Conservation (phyloP, 2,888 invertebrate species). For the Lithophane leautieri region DNA sequence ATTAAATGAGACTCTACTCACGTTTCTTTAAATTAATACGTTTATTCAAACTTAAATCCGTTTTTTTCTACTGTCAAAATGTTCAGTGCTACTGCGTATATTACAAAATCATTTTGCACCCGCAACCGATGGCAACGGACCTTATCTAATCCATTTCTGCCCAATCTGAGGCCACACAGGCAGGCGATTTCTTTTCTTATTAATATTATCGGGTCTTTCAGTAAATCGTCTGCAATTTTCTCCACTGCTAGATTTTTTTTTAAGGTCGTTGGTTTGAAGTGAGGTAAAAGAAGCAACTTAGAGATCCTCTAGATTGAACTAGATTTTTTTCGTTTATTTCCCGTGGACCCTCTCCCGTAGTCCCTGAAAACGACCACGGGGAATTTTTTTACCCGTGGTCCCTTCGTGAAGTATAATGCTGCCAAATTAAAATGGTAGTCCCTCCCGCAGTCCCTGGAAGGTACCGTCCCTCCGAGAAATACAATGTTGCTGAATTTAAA, state of each 20-base stretch:
- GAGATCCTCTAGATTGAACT: background rate
- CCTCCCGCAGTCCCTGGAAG: too few relatives aligned
- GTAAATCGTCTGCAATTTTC: constrained; percentile 39
- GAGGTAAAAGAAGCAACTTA: background rate
- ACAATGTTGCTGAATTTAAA: too few relatives aligned
- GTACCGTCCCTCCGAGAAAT: too few relatives aligned
- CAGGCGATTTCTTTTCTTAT: constrained; percentile 27
- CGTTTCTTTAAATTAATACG: background rate
- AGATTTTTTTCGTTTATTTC: too few relatives aligned
- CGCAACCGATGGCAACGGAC: constrained; percentile 1
- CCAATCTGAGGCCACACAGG: constrained; percentile 5
- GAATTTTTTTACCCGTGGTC: too few relatives aligned
- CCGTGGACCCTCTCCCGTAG: too few relatives aligned
- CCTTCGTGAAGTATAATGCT: too few relatives aligned
- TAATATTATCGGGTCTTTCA: constrained; percentile 36
- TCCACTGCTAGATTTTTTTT: constrained; percentile 1
- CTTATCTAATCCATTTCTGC: constrained; percentile 37
- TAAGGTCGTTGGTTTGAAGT: background rate
- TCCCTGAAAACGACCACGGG: too few relatives aligned
- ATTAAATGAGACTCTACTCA: background rate
- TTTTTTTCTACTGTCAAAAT: background rate
- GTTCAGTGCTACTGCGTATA: background rate
- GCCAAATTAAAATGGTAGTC: too few relatives aligned
- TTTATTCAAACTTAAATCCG: background rate
- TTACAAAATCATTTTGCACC: constrained; percentile 23